Evolutionary conservation across 1,140 invertebrate genomes (phyloP).

Genomic region (Apis florea): DNA sequence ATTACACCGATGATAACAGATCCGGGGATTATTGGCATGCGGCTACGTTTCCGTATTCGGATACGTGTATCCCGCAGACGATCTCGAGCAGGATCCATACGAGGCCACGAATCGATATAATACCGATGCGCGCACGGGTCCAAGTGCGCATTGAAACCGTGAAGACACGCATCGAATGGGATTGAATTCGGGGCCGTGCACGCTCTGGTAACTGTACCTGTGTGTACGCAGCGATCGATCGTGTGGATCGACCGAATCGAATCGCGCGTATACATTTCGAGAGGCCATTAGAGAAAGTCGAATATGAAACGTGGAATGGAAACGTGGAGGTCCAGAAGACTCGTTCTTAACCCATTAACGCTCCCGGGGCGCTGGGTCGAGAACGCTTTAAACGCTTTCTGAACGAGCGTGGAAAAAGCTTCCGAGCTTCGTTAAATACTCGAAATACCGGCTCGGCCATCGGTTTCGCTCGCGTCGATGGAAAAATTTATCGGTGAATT

Average conservation of each 20-base stretch:
- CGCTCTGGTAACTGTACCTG: neutral
- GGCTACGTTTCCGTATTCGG: slow-evolving; percentile 9
- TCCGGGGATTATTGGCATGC: slow-evolving; percentile 31
- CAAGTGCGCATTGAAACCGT: slow-evolving; percentile 26
- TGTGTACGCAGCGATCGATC: neutral
- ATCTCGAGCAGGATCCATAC: slow-evolving; percentile 35
- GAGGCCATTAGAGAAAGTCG: slow-evolving; percentile 39
- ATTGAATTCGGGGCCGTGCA: slow-evolving; percentile 24
- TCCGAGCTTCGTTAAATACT: neutral
- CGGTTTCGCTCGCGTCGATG: too few relatives aligned
- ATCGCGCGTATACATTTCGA: neutral
- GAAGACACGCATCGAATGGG: slow-evolving; percentile 30
- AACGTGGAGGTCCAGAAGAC: neutral
- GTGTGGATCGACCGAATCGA: slow-evolving; percentile 9
- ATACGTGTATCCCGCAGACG: slow-evolving; percentile 28
- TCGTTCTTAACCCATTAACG: slow-evolving; percentile 38
- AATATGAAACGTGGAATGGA: slow-evolving; percentile 34
- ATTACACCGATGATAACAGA: slow-evolving; percentile 31
- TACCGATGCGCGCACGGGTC: slow-evolving; percentile 43
- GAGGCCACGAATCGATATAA: slow-evolving; percentile 55
- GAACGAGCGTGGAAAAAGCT: slow-evolving; percentile 1
- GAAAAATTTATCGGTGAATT: too few relatives aligned
- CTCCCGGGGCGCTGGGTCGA: neutral
- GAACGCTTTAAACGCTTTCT: neutral
- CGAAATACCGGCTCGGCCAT: too few relatives aligned